Evolutionary conservation across 2,797 vertebrate genomes (phyloP).

Genomic region (Intellagama lesueurii): DNA sequence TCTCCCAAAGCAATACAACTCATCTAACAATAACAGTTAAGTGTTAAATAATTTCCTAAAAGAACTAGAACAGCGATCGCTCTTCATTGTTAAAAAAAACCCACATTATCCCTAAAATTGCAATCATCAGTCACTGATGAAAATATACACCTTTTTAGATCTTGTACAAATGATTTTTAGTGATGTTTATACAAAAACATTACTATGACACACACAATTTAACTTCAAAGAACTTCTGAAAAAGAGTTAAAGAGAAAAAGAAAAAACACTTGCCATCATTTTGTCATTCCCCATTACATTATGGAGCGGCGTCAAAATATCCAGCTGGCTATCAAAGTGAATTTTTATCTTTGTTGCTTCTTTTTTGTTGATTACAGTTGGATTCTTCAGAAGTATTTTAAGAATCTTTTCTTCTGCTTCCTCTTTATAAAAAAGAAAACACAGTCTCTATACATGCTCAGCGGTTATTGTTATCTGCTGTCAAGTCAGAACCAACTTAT

Average conservation of each 20-base stretch:
- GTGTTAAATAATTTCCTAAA: background rate
- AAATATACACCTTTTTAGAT: background rate
- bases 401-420: constrained; percentile 71
- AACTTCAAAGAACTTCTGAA: constrained; percentile 4
- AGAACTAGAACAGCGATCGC: background rate
- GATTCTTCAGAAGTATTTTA: constrained; percentile 73
- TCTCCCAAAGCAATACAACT: background rate
- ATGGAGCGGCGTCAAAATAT: constrained; percentile 62
- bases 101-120: background rate
- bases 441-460: background rate
- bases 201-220: background rate
- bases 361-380: constrained; percentile 72
- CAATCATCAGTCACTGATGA: background rate
- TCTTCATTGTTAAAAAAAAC: too few species aligned
- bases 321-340: constrained; percentile 78
- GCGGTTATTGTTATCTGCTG: too few species aligned
- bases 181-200: background rate
- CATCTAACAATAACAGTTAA: background rate
- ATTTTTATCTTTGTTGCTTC: constrained; percentile 81
- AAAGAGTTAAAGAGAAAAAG: constrained; percentile 11
- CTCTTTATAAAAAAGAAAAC: constrained; percentile 67
- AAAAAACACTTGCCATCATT: constrained; percentile 62
- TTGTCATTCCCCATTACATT: constrained; percentile 77
- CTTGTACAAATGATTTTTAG: background rate
- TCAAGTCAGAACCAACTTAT: too few species aligned